A percentile compares a stretch with the other conserved stretches of the same genome.
phyloP scores from a whole-genome alignment of 2,888 invertebrate genomes.

The Biston betularia region DNA sequence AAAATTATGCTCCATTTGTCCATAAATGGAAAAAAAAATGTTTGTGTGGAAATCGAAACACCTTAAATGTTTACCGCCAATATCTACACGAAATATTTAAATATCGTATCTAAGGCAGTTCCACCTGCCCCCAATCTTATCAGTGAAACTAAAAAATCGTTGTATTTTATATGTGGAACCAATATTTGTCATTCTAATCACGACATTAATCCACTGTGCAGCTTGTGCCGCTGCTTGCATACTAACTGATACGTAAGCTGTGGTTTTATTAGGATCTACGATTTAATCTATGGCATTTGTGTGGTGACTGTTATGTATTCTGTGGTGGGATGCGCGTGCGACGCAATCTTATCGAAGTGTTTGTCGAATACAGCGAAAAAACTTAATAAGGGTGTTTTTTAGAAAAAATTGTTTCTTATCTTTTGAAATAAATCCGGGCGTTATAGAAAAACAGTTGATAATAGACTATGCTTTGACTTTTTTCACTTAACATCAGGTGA shows the following conservation, averaged over 20 bases:
- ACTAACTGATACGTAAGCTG: conserved; percentile 3
- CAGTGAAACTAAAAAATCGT: conserved; percentile 41
- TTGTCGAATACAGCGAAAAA: conserved; percentile 18
- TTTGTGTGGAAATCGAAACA: too few relatives aligned
- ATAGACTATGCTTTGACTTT: too few relatives aligned
- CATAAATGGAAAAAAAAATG: too few relatives aligned
- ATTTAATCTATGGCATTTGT: background rate
- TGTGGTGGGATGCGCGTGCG: conserved; percentile 39
- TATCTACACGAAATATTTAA: conserved; percentile 5
- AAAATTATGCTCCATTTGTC: too few relatives aligned
- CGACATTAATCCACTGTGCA: conserved; percentile 49
- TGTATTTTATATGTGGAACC: conserved; percentile 49
- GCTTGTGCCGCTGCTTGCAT: conserved; percentile 47
- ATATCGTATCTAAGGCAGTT: background rate
- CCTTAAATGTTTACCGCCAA: background rate
- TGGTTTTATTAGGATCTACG: background rate
- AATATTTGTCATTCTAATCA: conserved; percentile 74
- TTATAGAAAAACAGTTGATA: too few relatives aligned
- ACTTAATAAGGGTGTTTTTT: conserved; percentile 8
- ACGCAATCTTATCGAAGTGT: conserved; percentile 33
- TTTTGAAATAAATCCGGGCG: background rate
- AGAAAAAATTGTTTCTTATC: conserved; percentile 1
- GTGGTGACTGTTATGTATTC: background rate
- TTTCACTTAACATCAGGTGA: too few relatives aligned
- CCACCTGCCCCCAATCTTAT: conserved; percentile 53